Evolutionary conservation across 2,888 invertebrate species (phyloP).

Genomic region (Drepana falcataria): DNA sequence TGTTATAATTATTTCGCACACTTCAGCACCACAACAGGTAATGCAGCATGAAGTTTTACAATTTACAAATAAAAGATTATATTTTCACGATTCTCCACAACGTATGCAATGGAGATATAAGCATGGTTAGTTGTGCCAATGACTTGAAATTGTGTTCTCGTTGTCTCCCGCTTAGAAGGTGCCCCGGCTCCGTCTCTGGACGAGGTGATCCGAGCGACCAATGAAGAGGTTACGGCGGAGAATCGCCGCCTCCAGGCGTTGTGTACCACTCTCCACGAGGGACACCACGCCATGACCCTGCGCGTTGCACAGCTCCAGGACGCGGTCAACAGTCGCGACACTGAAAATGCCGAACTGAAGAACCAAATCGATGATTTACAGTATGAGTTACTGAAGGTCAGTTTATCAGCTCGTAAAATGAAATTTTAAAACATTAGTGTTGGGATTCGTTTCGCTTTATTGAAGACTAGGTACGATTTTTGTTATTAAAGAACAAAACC

Average conservation of each 20-base stretch:
- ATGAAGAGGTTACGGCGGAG: slow-evolving; percentile 92
- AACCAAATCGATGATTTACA: slow-evolving; percentile 98
- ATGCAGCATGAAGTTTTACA: too few relatives aligned
- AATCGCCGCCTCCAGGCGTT: slow-evolving; percentile 94
- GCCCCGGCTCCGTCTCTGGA: slow-evolving; percentile 86
- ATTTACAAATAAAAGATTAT: too few relatives aligned
- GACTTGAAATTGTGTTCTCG: too few relatives aligned
- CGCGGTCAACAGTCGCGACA: slow-evolving; percentile 93
- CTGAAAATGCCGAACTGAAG: slow-evolving; percentile 95
- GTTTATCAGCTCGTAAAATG: neutral
- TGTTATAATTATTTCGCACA: too few relatives aligned
- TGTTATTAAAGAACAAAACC: too few relatives aligned
- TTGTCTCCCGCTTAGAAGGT: slow-evolving; percentile 49
- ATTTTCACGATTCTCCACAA: too few relatives aligned
- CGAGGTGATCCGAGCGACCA: slow-evolving; percentile 90
- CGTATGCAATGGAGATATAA: too few relatives aligned
- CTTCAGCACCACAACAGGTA: too few relatives aligned
- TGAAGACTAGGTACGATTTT: too few relatives aligned
- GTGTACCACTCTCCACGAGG: slow-evolving; percentile 94
- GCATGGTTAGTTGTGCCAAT: too few relatives aligned
- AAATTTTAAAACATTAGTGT: too few relatives aligned
- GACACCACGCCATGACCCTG: slow-evolving; percentile 94
- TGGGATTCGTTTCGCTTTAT: too few relatives aligned
- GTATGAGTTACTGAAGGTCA: slow-evolving; percentile 90
- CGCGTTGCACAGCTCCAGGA: slow-evolving; percentile 94